These are phyloP conservation scores for Lymantria monacha DNA, from an alignment of 2,888 invertebrate species.

Conservation along the genomic window DNA sequence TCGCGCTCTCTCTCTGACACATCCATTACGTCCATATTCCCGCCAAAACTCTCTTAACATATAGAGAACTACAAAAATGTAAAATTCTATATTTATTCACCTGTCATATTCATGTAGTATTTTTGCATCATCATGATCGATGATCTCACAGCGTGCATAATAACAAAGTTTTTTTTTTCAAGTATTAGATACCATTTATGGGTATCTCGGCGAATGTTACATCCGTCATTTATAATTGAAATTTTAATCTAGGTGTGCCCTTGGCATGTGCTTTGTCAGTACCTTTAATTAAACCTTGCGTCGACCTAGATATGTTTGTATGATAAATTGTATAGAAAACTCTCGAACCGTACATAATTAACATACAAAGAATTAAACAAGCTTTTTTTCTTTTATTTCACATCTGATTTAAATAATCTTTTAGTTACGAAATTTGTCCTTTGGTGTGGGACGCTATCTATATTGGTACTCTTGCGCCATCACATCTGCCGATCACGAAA, in stretches of 20 bases:
- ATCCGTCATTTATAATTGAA: constrained; percentile 13
- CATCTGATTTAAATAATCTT: no score
- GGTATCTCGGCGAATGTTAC: constrained; percentile 11
- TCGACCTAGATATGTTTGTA: constrained; percentile 20
- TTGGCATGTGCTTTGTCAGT: constrained; percentile 12
- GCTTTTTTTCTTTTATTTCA: no score
- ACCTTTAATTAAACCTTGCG: constrained; percentile 27
- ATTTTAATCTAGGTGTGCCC: constrained; percentile 18
- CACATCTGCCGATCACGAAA: no score
- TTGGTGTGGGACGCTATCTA: no score
- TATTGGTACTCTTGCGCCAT: no score
- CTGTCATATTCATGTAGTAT: not conserved
- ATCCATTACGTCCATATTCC: no score
- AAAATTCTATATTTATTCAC: not conserved
- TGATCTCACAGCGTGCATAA: not conserved
- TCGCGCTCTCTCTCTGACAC: no score
- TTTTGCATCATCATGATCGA: not conserved
- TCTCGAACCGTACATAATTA: constrained; percentile 19
- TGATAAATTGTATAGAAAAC: constrained; percentile 29
- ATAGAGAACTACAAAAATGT: not conserved
- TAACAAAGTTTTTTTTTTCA: not conserved
- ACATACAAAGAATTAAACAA: constrained; percentile 1
- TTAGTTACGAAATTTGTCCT: no score
- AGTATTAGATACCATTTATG: constrained; percentile 13
- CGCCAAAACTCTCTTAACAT: no score